Conservation (phyloP, 2,797 vertebrate genomes). For the Aldrovandia affinis region DNA sequence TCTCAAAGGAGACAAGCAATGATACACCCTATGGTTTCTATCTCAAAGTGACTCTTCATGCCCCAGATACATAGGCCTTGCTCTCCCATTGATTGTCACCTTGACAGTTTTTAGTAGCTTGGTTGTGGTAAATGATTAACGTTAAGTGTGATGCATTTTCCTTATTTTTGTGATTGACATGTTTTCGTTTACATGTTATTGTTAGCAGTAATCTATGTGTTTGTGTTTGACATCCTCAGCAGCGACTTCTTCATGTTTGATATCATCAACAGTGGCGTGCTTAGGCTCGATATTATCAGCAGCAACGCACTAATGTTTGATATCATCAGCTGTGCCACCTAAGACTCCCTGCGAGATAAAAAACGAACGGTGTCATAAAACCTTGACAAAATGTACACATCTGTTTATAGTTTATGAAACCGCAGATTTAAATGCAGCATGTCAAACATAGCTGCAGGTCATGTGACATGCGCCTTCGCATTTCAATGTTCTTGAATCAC, state of each 20-base stretch:
- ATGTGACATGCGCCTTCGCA: conserved; percentile 54
- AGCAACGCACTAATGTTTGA: not conserved
- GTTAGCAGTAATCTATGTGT: not conserved
- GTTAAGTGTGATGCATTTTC: not conserved
- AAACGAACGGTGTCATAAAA: conserved; percentile 51
- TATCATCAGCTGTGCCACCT: not conserved
- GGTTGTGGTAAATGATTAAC: not conserved
- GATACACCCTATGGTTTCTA: not conserved
- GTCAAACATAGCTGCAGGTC: conserved; percentile 40
- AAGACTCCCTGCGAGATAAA: conserved; percentile 48
- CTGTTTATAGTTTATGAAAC: conserved; percentile 57
- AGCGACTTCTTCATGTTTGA: not conserved
- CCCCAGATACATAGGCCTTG: not conserved
- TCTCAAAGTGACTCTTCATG: conserved; percentile 2
- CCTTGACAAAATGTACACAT: conserved; percentile 58
- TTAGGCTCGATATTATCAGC: not conserved
- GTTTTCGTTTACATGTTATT: not conserved
- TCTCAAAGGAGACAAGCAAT: conserved; percentile 44
- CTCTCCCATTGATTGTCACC: not conserved
- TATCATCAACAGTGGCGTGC: not conserved
- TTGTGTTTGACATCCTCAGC: not conserved
- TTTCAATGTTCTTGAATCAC: conserved; percentile 36
- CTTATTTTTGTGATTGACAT: not conserved
- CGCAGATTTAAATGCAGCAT: conserved; percentile 51
- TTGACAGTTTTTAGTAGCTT: not conserved